A percentile compares a stretch with the other conserved stretches of the same genome.
These are phyloP conservation scores for Bimastos eiseni DNA, from an alignment of 2,888 invertebrate genomes.

Conservation along the genomic window DNA sequence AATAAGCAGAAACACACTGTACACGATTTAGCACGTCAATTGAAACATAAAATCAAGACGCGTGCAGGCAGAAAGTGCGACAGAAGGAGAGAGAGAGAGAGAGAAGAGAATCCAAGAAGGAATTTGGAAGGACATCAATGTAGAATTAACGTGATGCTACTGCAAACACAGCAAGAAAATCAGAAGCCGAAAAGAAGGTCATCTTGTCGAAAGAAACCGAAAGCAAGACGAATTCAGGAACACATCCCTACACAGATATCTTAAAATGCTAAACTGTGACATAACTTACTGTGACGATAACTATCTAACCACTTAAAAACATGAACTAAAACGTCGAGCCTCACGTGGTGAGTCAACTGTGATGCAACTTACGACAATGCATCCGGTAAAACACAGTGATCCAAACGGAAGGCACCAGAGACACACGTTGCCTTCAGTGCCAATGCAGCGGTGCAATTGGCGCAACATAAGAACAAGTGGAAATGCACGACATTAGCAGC, in stretches of 20 bases:
- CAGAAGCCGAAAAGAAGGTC: not conserved
- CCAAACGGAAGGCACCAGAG: not conserved
- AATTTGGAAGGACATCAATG: not conserved
- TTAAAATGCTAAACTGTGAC: not conserved
- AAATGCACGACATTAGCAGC: not conserved
- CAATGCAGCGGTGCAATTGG: not conserved
- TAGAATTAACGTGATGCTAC: not conserved
- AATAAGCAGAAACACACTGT: slow-evolving; percentile 4
- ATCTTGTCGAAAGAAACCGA: not conserved
- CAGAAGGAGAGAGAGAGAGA: not conserved
- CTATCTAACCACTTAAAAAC: not conserved
- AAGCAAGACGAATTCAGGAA: not conserved
- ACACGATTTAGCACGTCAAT: not conserved
- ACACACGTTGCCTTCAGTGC: not conserved
- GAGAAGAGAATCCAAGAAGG: not conserved
- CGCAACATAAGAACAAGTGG: not conserved
- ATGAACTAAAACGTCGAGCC: not conserved
- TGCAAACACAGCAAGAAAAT: not conserved
- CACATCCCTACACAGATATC: not conserved
- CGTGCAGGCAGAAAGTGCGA: not conserved
- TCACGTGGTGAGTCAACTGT: not conserved
- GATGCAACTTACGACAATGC: not conserved
- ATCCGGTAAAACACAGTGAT: not conserved
- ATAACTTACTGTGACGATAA: not conserved
- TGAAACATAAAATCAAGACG: not conserved